A percentile compares a stretch with the other conserved stretches of the same genome.
Evolutionary conservation across 2,113 vertebrate genomes (phyloP).

Genomic region (Labeo catla): DNA sequence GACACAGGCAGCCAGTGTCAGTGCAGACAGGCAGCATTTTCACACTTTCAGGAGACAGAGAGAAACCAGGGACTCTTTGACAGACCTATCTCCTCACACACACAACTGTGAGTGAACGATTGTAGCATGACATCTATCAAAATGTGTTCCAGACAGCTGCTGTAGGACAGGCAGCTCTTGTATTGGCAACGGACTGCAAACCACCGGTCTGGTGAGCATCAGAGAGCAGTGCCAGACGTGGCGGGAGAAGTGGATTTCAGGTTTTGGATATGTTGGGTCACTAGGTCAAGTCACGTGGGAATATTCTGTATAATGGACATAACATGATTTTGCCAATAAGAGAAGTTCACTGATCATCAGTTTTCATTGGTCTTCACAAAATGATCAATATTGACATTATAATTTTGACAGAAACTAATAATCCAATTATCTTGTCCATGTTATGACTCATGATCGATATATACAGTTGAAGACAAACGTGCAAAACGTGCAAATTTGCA

Average conservation of each 20-base stretch:
- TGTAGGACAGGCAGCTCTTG: constrained; percentile 12
- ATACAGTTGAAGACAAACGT: neutral
- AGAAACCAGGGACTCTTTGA: constrained; percentile 16
- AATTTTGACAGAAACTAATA: neutral
- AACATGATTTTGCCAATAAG: neutral
- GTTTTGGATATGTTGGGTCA: neutral
- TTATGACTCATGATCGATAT: neutral
- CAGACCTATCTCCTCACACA: constrained; percentile 22
- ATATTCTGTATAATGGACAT: neutral
- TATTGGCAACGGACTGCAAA: constrained; percentile 2
- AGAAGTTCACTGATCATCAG: neutral
- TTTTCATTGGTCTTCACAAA: neutral
- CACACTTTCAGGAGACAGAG: constrained; percentile 31
- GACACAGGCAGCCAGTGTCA: constrained; percentile 12
- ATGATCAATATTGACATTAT: neutral
- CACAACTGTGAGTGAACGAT: neutral
- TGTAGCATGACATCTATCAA: constrained; percentile 20
- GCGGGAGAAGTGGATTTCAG: neutral
- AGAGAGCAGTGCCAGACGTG: neutral
- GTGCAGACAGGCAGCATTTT: constrained; percentile 19
- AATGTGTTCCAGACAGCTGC: constrained; percentile 25
- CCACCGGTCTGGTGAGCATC: neutral
- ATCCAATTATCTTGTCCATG: neutral
- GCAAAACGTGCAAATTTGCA: too few relatives aligned
- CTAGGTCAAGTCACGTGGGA: constrained; percentile 3